Evolutionary conservation across 2,888 invertebrate genomes (phyloP), one percentile per base, ranked within the genome.

Genomic region (Melanotus villosus): DNA sequence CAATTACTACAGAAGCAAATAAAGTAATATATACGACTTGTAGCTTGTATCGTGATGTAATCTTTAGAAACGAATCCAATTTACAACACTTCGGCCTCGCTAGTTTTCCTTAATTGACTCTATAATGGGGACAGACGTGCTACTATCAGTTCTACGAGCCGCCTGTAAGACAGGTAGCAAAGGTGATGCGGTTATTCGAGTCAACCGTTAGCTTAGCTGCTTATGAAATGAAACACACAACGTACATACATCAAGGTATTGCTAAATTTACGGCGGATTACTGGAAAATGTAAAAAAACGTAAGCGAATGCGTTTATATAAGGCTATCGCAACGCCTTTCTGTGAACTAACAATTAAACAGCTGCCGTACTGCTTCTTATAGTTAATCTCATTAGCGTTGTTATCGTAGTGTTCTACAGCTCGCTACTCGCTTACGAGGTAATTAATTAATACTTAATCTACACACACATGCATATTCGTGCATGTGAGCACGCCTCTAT

Each of bases 371-470:
- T 75, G 73, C 76, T 78, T 77, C 75, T 78, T 80, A 80, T 78
- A 80, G 78, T 81, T 84, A 83, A 83, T 83, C 84, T 84, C 84
- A 84, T 84, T 84, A 84, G 82, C 80, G 79, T 80, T 79, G 80
- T 80, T 83, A 84, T 83, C 83, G 77, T 78, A 79, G 79, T 81
- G 81, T 82, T 83, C 81, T 82, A 80, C 80, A 81, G 81, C 78
- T 74, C 72, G 78, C 80, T 79, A 76, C 81, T 79, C 81, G 80
- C 80, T 80, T 81, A 80, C 80, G 78, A 80, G 75, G 79, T 81
- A 84, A 84, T 84, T 84, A 84, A 84, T 84, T 83, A 84, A 82
- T 81, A 80, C 82, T 77, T 84, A 84, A 84, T 84, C 83, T 82
- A 80, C 78, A 78, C 78, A 77, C 78, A 79, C 80, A 78, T 52